These are phyloP conservation scores for Hirtodrosophila histrioides DNA, from an alignment of 2,888 invertebrate species.

Conservation along the genomic window DNA sequence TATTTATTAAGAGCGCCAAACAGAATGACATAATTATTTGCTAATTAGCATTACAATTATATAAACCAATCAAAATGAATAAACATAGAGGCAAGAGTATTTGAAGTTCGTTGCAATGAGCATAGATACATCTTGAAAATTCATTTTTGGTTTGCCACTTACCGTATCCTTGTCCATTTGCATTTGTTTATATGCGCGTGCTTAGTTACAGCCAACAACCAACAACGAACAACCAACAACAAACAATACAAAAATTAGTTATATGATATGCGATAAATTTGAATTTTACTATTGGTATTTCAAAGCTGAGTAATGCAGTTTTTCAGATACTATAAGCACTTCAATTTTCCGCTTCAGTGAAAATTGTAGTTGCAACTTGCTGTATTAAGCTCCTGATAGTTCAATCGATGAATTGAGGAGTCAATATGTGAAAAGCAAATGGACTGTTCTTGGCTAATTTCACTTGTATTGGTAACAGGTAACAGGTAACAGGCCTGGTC, in stretches of 20 bases:
- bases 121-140: not conserved
- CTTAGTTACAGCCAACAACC: slow-evolving; percentile 38
- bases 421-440: not conserved
- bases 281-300: slow-evolving; percentile 33
- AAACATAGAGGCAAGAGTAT: not conserved
- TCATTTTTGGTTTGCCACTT: slow-evolving; percentile 9
- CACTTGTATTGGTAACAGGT: not conserved
- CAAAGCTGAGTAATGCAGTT: slow-evolving; percentile 7
- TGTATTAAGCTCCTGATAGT: not conserved
- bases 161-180: slow-evolving; percentile 1
- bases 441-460: not conserved
- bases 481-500: not conserved
- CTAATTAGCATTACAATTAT: not conserved
- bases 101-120: slow-evolving; percentile 2
- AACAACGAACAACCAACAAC: no score
- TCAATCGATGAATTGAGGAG: not conserved
- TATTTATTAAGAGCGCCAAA: no score
- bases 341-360: slow-evolving; percentile 1
- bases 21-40: not conserved
- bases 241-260: slow-evolving; percentile 38
- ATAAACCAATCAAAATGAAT: not conserved
- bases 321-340: slow-evolving; percentile 1
- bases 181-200: slow-evolving; percentile 28
- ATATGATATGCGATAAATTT: slow-evolving; percentile 54
- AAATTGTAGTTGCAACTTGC: slow-evolving; percentile 4